phyloP scores from a whole-genome alignment of 2,888 invertebrate genomes.

The Helobdella robusta region DNA sequence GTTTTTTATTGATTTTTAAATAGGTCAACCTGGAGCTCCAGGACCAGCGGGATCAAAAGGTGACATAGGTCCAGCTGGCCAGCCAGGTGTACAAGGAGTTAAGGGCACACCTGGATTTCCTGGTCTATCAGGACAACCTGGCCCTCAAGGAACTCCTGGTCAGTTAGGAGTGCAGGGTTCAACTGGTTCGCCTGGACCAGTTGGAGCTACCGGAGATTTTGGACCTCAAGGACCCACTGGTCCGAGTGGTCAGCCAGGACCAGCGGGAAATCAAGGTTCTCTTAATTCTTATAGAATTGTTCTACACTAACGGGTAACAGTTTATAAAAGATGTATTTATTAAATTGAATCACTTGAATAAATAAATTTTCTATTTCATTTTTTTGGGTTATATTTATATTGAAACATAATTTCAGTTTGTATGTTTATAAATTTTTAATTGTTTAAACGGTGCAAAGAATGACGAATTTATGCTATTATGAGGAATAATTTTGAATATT shows the following conservation, averaged over 20 bases:
- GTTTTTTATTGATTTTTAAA: too few relatives aligned
- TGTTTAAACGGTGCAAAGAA: too few relatives aligned
- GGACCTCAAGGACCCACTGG: constrained; percentile 31
- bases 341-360: too few relatives aligned
- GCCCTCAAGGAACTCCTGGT: constrained; percentile 39
- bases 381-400: too few relatives aligned
- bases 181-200: constrained; percentile 33
- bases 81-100: constrained; percentile 19
- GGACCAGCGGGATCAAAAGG: constrained; percentile 13
- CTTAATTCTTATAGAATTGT: too few relatives aligned
- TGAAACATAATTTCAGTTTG: too few relatives aligned
- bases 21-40: constrained; percentile 23
- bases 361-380: too few relatives aligned
- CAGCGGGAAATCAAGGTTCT: constrained; percentile 5
- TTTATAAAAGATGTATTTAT: too few relatives aligned
- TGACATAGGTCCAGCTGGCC: constrained; percentile 14
- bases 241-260: constrained; percentile 18
- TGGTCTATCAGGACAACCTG: constrained; percentile 34
- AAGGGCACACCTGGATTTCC: constrained; percentile 28
- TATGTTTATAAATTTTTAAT: too few relatives aligned
- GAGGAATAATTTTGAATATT: too few relatives aligned
- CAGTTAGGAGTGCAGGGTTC: constrained; percentile 50
- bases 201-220: constrained; percentile 26
- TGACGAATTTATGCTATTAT: too few relatives aligned
- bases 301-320: too few relatives aligned